Conservation (phyloP, 1,140 invertebrate genomes). For the Zaprionus kolodkinae region DNA sequence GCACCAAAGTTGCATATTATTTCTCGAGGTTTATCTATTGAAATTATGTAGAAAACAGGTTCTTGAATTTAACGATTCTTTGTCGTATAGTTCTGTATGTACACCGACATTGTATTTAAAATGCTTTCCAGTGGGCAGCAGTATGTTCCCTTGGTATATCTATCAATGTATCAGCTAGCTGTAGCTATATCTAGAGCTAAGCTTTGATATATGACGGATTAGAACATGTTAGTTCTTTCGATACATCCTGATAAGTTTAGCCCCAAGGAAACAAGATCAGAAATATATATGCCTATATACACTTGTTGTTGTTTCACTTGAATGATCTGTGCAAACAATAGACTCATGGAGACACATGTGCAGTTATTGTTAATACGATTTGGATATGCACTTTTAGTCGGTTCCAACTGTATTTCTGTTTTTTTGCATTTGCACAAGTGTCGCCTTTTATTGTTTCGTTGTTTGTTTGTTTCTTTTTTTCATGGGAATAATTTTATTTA, state of each 20-base stretch:
- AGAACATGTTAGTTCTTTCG: too few relatives aligned
- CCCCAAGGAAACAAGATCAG: too few relatives aligned
- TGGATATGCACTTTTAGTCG: background rate
- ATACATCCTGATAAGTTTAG: too few relatives aligned
- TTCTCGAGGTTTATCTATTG: background rate
- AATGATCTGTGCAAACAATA: background rate
- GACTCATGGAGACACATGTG: background rate
- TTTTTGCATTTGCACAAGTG: background rate
- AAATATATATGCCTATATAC: background rate
- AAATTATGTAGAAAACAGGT: background rate
- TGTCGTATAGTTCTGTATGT: background rate
- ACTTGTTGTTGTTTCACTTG: background rate
- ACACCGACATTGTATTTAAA: too few relatives aligned
- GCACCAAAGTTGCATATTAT: too few relatives aligned
- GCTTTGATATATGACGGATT: too few relatives aligned
- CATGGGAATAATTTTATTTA: slow-evolving; percentile 6
- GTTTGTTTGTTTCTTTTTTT: background rate
- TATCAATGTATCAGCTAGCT: too few relatives aligned
- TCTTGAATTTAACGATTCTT: background rate
- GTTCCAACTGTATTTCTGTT: too few relatives aligned
- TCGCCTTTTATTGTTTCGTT: background rate
- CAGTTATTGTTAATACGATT: slow-evolving; percentile 1
- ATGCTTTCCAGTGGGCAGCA: background rate
- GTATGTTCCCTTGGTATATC: too few relatives aligned
- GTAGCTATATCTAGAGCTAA: too few relatives aligned